Base-by-base conservation (phyloP, 1,140 invertebrate genomes). In the Cryptotermes secundus region DNA sequence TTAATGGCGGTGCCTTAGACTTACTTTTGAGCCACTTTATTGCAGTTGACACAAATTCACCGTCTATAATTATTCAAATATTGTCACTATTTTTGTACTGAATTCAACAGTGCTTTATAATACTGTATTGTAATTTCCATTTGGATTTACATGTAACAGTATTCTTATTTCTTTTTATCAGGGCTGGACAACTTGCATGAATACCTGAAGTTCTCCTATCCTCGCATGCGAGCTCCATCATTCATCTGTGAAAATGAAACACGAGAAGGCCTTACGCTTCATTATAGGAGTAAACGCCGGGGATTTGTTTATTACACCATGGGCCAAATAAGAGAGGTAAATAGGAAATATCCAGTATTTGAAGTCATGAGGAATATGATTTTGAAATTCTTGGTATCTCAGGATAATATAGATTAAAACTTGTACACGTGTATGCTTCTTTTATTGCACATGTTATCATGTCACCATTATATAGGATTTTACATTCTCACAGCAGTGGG, bases 171-270 rank as follows among this genome's bases (percentile, higher is more conserved):
- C 31, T 72, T 59, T 72, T 83, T 65, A 35, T 19, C 84, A 91
- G 91, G 91, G 35, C 90, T 99, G 86, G 98, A 99, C 90, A 99
- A 99, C 91, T 92, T 99, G 42, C 98, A 99, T 89, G 98, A 99
- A 89, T 99, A 99, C 89, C 91, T 99, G 4, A 97, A 97, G 90
- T 98, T 99, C 90, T 98, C 97, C 36, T 99, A 99, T 89, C 97
- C 98, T 0, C 92, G 96, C 87, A 95, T 98, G 93, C 90, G 94
- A 85, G 97, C 98, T 0, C 98, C 98, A 1, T 98, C 97, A 83
- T 99, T 99, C 88, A 98, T 98, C 86, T 98, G 97, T 88, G 97
- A 99, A 89, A 97, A 98, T 88, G 98, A 99, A 90, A 97, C 96
- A 0, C 93, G 95, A 19, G 88, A 88, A 6, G 98, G 98, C 6